Conservation (phyloP, 53 echinoderm and acorn worm species). For the Holothuria scabra region DNA sequence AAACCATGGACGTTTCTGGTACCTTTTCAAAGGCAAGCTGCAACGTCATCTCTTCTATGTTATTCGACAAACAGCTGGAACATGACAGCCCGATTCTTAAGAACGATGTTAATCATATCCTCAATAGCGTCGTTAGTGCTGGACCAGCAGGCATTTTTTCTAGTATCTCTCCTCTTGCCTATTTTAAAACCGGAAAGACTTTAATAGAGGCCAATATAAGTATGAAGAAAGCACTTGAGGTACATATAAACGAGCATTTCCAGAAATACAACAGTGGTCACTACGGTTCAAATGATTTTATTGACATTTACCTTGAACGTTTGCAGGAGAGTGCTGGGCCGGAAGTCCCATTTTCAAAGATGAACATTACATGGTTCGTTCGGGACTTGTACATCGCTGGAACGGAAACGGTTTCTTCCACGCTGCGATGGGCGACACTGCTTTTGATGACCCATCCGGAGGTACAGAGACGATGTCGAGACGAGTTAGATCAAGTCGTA, state of each 20-base stretch:
- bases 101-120: not conserved
- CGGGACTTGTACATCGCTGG: conserved; percentile 39
- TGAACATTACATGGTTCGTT: conserved; percentile 19
- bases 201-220: not conserved
- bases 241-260: not conserved
- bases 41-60: conserved; percentile 15
- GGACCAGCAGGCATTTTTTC: conserved; percentile 3
- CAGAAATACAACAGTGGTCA: not conserved
- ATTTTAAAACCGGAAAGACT: not conserved
- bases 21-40: conserved; percentile 29
- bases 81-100: conserved; percentile 4
- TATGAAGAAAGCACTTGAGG: not conserved
- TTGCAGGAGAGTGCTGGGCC: not conserved
- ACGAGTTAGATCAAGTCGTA: conserved; percentile 30
- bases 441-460: conserved; percentile 27
- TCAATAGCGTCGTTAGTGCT: not conserved
- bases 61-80: conserved; percentile 22
- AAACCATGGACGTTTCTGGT: conserved; percentile 5
- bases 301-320: conserved; percentile 13
- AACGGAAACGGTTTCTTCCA: conserved; percentile 28
- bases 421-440: conserved; percentile 32
- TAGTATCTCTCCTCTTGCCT: not conserved
- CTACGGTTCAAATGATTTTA: not conserved
- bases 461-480: conserved; percentile 15
- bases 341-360: not conserved